These are phyloP conservation scores for Cryptus viduatorius DNA, from an alignment of 2,888 invertebrate genomes.

Conservation along the genomic window DNA sequence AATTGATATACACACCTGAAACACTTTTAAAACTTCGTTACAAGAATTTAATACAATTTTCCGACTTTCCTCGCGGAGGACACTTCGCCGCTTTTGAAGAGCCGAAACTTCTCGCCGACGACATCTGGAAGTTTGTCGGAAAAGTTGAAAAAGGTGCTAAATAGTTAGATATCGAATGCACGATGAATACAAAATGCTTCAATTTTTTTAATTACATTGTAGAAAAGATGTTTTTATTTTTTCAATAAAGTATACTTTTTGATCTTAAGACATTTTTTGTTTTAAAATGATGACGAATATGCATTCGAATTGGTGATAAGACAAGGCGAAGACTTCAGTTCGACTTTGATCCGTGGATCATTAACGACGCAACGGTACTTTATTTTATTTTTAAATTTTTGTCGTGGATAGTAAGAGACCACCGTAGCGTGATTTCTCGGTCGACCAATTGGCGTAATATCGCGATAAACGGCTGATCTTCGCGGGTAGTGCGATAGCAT, in stretches of 20 bases:
- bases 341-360: not conserved
- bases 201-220: not conserved
- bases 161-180: not conserved
- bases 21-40: constrained; percentile 87
- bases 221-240: not conserved
- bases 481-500: not conserved
- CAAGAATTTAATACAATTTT: constrained; percentile 89
- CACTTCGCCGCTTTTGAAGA: constrained; percentile 92
- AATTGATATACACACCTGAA: constrained; percentile 88
- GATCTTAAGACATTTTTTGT: not conserved
- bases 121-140: constrained; percentile 88
- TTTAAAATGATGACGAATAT: not conserved
- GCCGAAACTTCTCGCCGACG: constrained; percentile 90
- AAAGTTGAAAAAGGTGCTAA: constrained; percentile 74
- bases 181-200: not conserved
- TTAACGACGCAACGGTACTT: not conserved
- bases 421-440: not conserved
- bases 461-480: not conserved
- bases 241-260: not conserved
- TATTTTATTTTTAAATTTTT: not conserved
- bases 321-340: not conserved
- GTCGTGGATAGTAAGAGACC: not conserved
- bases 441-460: not conserved
- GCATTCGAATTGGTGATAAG: not conserved
- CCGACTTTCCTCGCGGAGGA: constrained; percentile 90